phyloP scores from a whole-genome alignment of 2,888 invertebrate genomes.

The Drosophila flavopinicola region DNA sequence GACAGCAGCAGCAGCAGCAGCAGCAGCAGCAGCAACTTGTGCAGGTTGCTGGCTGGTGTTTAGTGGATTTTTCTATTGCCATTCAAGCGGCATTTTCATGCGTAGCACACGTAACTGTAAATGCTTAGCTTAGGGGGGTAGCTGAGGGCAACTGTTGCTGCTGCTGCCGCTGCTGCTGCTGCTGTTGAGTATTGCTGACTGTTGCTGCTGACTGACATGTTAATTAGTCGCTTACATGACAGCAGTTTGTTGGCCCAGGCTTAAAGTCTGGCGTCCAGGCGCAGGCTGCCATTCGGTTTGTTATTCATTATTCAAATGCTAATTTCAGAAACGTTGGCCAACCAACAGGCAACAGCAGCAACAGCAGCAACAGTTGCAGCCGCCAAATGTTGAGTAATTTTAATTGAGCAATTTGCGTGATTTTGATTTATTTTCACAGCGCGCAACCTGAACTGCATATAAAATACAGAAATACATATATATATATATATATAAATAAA shows the following conservation, averaged over 20 bases:
- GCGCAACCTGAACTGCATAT: conserved; percentile 15
- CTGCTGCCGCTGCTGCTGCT: conserved; percentile 18
- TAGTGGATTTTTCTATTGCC: conserved; percentile 36
- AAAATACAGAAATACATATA: conserved; percentile 35
- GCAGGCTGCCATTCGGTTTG: conserved; percentile 53
- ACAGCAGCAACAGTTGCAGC: conserved; percentile 19
- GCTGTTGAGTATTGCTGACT: conserved; percentile 16
- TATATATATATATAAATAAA: conserved; percentile 12
- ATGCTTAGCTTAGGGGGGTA: conserved; percentile 16
- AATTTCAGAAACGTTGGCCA: conserved; percentile 65
- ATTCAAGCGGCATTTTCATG: conserved; percentile 27
- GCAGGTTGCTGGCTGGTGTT: conserved; percentile 29
- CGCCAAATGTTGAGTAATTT: conserved; percentile 71
- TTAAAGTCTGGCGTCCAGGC: conserved; percentile 36
- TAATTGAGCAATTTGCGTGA: conserved; percentile 77
- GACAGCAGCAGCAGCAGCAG: conserved; percentile 19
- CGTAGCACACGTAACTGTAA: conserved; percentile 39
- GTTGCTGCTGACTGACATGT: conserved; percentile 68
- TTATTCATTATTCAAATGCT: conserved; percentile 75
- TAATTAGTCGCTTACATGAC: conserved; percentile 82
- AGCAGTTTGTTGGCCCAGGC: conserved; percentile 75
- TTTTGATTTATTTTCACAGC: conserved; percentile 68
- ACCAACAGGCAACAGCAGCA: conserved; percentile 22
- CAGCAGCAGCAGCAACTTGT: conserved; percentile 37
- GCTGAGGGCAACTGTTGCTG: conserved; percentile 8